Percentiles rank a stretch among this genome's conserved stretches.
Evolutionary conservation across 2,113 vertebrate species (phyloP).

Genomic region (Phalacrocorax brasilianus): DNA sequence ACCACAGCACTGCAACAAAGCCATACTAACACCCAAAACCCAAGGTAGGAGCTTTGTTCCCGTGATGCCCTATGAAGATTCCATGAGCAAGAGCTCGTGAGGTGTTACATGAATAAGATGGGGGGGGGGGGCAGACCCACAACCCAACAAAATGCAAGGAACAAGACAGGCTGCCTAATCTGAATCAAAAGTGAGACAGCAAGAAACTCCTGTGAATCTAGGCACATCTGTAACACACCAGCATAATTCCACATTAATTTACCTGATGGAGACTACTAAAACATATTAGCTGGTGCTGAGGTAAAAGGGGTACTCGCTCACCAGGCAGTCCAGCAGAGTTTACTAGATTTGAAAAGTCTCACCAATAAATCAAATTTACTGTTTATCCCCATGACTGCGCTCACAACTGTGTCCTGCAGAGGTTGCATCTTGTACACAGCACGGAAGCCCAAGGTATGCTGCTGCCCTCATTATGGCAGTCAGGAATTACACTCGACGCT

Average conservation of each 20-base stretch:
- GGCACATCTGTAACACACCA: not conserved
- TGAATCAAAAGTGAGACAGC: not conserved
- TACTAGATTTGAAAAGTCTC: not conserved
- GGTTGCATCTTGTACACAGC: too few relatives aligned
- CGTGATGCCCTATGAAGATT: not conserved
- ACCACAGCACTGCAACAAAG: not conserved
- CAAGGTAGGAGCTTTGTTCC: not conserved
- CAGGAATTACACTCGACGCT: not conserved
- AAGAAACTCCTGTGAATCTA: not conserved
- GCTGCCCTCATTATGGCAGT: not conserved
- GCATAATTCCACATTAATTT: not conserved
- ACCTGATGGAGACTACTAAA: not conserved
- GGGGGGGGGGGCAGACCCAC: too few relatives aligned
- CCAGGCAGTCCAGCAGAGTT: not conserved
- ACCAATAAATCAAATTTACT: not conserved
- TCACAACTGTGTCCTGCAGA: not conserved
- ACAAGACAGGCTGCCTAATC: not conserved
- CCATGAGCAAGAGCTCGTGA: not conserved
- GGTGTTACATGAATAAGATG: not conserved
- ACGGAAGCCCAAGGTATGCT: accelerated
- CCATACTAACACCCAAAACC: not conserved
- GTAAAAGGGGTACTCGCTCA: not conserved
- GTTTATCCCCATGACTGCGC: accelerated
- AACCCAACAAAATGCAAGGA: not conserved
- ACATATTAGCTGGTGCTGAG: not conserved